A percentile compares a stretch with the other conserved stretches of the same genome.
These are phyloP conservation scores for Fissipunctia ypsillon DNA, from an alignment of 2,888 invertebrate species.

Conservation along the genomic window DNA sequence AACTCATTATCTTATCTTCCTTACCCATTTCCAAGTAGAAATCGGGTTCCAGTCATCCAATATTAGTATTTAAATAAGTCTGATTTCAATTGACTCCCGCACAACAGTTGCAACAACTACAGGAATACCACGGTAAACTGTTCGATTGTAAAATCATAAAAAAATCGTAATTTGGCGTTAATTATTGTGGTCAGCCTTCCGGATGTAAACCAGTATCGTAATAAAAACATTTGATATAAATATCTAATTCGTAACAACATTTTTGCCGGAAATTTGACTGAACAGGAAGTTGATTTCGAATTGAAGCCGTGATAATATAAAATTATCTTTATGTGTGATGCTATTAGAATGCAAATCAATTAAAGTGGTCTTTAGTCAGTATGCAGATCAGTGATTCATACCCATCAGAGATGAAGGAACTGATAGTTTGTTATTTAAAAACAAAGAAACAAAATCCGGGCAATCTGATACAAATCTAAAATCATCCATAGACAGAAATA, in stretches of 20 bases:
- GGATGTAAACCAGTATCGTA: conserved; percentile 20
- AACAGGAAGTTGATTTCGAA: conserved; percentile 52
- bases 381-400: conserved; percentile 32
- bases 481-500: not conserved
- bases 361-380: conserved; percentile 7
- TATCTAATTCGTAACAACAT: conserved; percentile 24
- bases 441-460: conserved; percentile 1
- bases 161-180: not conserved
- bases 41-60: not conserved
- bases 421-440: conserved; percentile 1
- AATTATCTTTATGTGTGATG: conserved; percentile 27
- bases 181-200: conserved; percentile 22
- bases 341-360: conserved; percentile 26
- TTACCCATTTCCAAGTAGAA: not conserved
- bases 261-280: conserved; percentile 30
- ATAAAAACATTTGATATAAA: conserved; percentile 28
- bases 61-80: not conserved
- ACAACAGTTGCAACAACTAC: not conserved
- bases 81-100: not conserved
- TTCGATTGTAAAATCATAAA: not conserved
- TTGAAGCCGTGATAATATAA: conserved; percentile 7
- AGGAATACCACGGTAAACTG: not conserved
- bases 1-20: not conserved
- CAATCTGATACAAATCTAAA: not conserved
- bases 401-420: not conserved